Evolutionary conservation across 2,888 invertebrate genomes (phyloP), one percentile per base, ranked within the genome.

Genomic region (Leuctra nigra): DNA sequence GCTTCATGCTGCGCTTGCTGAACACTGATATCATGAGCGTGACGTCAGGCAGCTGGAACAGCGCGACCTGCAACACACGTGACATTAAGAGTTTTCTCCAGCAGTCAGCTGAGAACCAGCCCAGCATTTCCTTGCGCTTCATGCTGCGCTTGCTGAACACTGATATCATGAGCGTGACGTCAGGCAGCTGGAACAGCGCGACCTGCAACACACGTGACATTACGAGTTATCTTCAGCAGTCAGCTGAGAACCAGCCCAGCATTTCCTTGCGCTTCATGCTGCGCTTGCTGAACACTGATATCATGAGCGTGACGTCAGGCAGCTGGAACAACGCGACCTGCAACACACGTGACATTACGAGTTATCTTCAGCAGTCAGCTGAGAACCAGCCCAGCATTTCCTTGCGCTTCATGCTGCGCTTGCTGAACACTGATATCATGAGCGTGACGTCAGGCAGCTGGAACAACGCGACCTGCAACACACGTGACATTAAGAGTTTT

Each of bases 341-440:
- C 20, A 62, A 62, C 22, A n/a, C n/a, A 74, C n/a, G n/a, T n/a
- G n/a, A n/a, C n/a, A n/a, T n/a, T n/a, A n/a, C n/a, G n/a, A n/a
- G n/a, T n/a, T n/a, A n/a, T n/a, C n/a, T n/a, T n/a, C n/a, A n/a
- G n/a, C n/a, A n/a, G n/a, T n/a, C n/a, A n/a, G n/a, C n/a, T 60
- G 93, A 89, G 75, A 96, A 91, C 95, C 96, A 96, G 59, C 96
- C 96, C 64, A 96, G 89, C 89, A 95, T 91, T 73, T 96, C 95
- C 69, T 95, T 91, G 64, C 91, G 86, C 70, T 95, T 96, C 70
- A 94, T 91, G 64, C 93, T 87, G 62, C 91, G 86, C 70, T 93
- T 88, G 68, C 84, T 85, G 79, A 95, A 95, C 57, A 95, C 91
- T 0, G 93, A 91, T 61, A 94, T 83, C 86, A 95, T 92, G 63